Percentiles rank a stretch among this genome's conserved stretches.
Conservation (phyloP, 2,797 vertebrate species). For the Loris lydekkerianus region DNA sequence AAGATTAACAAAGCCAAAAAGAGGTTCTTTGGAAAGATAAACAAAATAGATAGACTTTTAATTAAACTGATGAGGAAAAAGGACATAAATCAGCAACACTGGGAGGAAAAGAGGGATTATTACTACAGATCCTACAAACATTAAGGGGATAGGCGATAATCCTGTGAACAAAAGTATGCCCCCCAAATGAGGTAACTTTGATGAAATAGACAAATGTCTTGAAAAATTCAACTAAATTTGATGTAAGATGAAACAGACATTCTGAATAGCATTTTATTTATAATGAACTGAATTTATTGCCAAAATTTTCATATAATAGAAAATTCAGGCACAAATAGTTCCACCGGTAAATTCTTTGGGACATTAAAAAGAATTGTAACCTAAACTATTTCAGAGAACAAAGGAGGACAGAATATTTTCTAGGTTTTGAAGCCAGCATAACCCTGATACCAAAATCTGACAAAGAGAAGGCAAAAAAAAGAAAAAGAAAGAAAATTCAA, state of each 20-base stretch:
- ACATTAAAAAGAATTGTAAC: background rate
- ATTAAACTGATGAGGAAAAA: background rate
- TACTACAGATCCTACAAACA: background rate
- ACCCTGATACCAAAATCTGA: background rate
- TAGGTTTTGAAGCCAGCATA: background rate
- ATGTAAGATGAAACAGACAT: background rate
- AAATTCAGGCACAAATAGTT: background rate
- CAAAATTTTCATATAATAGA: background rate
- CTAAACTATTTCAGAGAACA: background rate
- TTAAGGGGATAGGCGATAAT: background rate
- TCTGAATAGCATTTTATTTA: background rate
- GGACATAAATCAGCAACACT: background rate
- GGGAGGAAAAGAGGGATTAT: conserved; percentile 14
- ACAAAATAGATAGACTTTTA: background rate
- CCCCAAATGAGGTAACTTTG: background rate
- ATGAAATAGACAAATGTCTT: conserved; percentile 16
- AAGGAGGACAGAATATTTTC: background rate
- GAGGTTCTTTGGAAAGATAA: background rate
- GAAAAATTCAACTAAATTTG: background rate
- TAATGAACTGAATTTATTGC: conserved; percentile 11
- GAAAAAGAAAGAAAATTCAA: background rate
- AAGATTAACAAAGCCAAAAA: background rate
- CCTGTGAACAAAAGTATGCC: background rate
- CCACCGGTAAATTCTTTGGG: background rate
- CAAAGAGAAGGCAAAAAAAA: background rate